Percentiles rank a stretch among this genome's conserved stretches.
phyloP scores from a whole-genome alignment of 2,797 vertebrate genomes.

The Hypotaenidia philippensis region DNA sequence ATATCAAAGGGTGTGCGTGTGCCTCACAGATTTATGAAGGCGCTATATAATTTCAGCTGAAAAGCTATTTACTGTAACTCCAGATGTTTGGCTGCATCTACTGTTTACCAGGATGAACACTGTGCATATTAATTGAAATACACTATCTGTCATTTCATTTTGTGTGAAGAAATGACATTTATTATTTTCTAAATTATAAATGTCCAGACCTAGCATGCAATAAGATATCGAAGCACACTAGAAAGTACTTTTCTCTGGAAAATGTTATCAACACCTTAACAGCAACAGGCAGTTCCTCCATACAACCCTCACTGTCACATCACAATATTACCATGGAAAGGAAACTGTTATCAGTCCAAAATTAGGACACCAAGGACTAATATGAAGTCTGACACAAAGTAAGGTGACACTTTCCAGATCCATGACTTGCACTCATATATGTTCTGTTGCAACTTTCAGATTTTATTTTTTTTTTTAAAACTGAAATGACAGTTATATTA shows the following conservation, averaged over 20 bases:
- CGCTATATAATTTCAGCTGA: background rate
- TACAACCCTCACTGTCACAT: background rate
- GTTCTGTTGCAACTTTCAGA: background rate
- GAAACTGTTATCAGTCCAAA: background rate
- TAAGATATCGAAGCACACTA: background rate
- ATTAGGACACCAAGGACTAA: background rate
- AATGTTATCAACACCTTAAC: background rate
- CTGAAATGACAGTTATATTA: background rate
- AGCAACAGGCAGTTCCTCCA: background rate
- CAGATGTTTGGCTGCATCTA: constrained; percentile 33
- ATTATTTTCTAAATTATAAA: background rate
- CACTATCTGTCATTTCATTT: background rate
- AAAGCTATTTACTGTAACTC: constrained; percentile 5
- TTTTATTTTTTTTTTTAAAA: background rate
- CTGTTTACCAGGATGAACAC: background rate
- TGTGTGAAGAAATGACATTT: background rate
- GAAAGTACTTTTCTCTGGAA: background rate
- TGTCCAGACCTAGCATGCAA: background rate
- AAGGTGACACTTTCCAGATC: background rate
- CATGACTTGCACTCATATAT: background rate
- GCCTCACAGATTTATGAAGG: background rate
- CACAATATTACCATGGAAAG: background rate
- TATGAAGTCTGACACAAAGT: background rate
- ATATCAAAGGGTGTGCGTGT: background rate
- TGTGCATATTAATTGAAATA: background rate